Conservation (phyloP, 2,888 invertebrate genomes). For the Leucozona laternaria region DNA sequence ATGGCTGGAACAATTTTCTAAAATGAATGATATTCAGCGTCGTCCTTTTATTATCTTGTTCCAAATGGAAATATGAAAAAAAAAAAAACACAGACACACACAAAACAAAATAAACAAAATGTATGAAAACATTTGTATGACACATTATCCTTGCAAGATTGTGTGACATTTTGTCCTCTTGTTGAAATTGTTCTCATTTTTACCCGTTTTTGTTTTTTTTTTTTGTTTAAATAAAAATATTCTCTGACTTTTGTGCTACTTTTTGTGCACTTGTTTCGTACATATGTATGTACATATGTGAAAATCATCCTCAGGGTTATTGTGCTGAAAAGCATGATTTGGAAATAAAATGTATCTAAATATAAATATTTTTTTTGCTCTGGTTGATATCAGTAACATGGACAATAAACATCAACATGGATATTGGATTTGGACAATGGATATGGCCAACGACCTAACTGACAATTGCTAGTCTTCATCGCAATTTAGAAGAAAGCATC, state of each 20-base stretch:
- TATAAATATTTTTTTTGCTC: not conserved
- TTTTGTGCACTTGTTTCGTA: conserved; percentile 24
- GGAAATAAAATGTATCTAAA: not conserved
- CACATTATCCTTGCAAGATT: conserved; percentile 71
- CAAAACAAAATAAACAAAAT: not conserved
- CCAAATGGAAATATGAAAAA: conserved; percentile 10
- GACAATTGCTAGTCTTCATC: not conserved
- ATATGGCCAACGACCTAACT: not conserved
- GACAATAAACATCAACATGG: not conserved
- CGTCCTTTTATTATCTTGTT: conserved; percentile 45
- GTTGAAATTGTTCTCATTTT: conserved; percentile 54
- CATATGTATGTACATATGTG: too few species aligned
- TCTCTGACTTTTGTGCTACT: conserved; percentile 27
- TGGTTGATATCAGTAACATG: not conserved
- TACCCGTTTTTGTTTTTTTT: not conserved
- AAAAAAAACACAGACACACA: too few species aligned
- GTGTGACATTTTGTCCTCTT: conserved; percentile 68
- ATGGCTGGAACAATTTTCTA: conserved; percentile 56
- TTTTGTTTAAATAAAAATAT: not conserved
- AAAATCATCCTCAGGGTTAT: conserved; percentile 11
- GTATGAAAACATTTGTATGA: conserved; percentile 66
- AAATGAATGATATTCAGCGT: conserved; percentile 70
- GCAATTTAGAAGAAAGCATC: not conserved
- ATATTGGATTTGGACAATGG: not conserved
- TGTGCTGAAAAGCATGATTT: conserved; percentile 6